Evolutionary conservation across 1,140 invertebrate genomes (phyloP).

Genomic region (Phenacoccus solenopsis): DNA sequence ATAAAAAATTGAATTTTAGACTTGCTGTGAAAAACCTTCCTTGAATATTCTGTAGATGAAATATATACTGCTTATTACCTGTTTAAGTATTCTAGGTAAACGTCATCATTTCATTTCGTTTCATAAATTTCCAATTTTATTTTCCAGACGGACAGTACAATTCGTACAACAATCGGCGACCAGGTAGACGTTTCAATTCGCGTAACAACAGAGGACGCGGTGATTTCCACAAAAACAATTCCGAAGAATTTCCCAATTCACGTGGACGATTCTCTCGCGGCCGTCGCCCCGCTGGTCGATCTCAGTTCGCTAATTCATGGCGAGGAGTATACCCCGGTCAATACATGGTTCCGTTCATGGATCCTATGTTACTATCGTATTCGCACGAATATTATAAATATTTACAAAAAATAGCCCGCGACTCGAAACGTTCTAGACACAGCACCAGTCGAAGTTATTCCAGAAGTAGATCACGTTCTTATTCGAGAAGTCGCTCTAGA

Average conservation of each 20-base stretch:
- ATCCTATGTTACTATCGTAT: slow-evolving; percentile 27
- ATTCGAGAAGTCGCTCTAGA: slow-evolving; percentile 18
- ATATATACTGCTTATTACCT: too few species aligned
- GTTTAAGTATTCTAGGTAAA: too few species aligned
- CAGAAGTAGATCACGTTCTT: background rate
- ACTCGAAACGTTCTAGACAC: slow-evolving; percentile 32
- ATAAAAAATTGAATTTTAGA: too few species aligned
- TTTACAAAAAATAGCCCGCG: slow-evolving; percentile 37
- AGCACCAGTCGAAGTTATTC: slow-evolving; percentile 21
- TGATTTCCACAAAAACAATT: background rate
- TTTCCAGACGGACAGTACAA: too few species aligned
- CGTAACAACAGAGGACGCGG: background rate
- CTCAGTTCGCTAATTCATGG: slow-evolving; percentile 15
- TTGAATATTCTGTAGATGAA: too few species aligned
- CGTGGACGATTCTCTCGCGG: slow-evolving; percentile 10
- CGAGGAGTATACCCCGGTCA: background rate
- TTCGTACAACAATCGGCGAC: background rate
- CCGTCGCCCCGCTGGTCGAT: slow-evolving; percentile 10
- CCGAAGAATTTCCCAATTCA: background rate
- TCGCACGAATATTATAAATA: slow-evolving; percentile 34
- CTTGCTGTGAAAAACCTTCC: too few species aligned
- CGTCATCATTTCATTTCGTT: too few species aligned
- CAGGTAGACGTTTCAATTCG: slow-evolving; percentile 17
- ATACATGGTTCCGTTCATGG: slow-evolving; percentile 12
- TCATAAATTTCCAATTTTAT: too few species aligned